Evolutionary conservation across 1,140 invertebrate species (phyloP).

Genomic region (Holotrichia oblita): DNA sequence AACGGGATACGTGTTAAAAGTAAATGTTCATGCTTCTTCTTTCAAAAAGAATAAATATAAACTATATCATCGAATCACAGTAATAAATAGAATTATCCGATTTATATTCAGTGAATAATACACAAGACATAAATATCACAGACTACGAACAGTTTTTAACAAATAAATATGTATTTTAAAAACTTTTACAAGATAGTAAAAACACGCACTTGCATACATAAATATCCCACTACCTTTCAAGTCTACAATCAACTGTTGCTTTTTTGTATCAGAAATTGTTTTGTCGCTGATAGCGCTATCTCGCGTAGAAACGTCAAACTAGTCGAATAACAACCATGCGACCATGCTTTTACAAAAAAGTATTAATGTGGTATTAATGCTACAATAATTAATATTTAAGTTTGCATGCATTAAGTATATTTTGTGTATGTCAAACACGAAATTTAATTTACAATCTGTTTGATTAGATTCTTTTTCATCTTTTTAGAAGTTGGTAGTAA

Average conservation of each 20-base stretch:
- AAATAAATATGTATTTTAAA: neutral
- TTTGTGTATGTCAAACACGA: too few relatives aligned
- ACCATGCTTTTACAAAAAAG: too few relatives aligned
- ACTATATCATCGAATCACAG: neutral
- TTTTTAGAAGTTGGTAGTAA: too few relatives aligned
- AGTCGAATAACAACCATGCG: too few relatives aligned
- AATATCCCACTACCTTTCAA: neutral
- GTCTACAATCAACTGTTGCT: conserved; percentile 14
- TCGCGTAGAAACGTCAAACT: too few relatives aligned
- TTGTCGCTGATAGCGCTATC: neutral
- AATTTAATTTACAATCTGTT: too few relatives aligned
- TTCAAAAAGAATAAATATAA: neutral
- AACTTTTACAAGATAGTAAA: neutral
- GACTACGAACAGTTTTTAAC: neutral
- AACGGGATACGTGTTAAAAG: conserved; percentile 25
- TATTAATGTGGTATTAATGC: too few relatives aligned
- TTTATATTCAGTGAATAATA: neutral
- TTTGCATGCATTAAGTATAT: too few relatives aligned
- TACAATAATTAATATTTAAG: too few relatives aligned
- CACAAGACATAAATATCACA: neutral
- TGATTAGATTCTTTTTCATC: too few relatives aligned
- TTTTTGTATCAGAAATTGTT: conserved; percentile 21
- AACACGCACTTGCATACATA: neutral
- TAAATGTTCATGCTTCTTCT: conserved; percentile 25
- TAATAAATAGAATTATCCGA: neutral